phyloP scores from a whole-genome alignment of 2,113 vertebrate species.

The Hypanus sabinus region DNA sequence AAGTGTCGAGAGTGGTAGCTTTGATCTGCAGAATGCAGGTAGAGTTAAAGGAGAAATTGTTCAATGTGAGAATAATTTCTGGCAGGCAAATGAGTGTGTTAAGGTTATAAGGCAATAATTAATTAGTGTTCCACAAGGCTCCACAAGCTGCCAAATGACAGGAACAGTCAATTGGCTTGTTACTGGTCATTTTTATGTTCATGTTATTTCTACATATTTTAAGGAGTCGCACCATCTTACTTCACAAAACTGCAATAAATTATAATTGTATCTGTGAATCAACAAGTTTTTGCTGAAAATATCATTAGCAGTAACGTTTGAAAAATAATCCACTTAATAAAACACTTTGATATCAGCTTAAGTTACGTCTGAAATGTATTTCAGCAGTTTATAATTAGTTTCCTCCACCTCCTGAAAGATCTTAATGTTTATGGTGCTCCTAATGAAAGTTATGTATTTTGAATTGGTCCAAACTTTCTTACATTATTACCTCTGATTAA shows the following conservation, averaged over 20 bases:
- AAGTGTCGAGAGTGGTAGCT: too few relatives aligned
- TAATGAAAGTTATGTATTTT: conserved; percentile 50
- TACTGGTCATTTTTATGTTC: background rate
- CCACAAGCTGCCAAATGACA: background rate
- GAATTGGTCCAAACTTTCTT: conserved; percentile 50
- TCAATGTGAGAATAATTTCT: too few relatives aligned
- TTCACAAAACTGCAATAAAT: background rate
- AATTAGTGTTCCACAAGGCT: background rate
- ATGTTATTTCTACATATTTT: background rate
- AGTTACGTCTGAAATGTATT: conserved; percentile 45
- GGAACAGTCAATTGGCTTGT: background rate
- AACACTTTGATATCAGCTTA: conserved; percentile 41
- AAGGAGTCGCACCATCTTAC: background rate
- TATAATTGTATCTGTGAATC: background rate
- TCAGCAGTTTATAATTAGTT: conserved; percentile 46
- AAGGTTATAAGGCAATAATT: background rate
- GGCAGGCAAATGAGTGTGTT: too few relatives aligned
- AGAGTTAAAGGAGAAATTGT: too few relatives aligned
- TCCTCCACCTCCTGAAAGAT: conserved; percentile 45
- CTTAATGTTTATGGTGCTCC: conserved; percentile 52
- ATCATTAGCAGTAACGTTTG: background rate
- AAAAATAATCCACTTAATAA: conserved; percentile 8
- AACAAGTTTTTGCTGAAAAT: background rate
- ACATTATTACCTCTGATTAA: conserved; percentile 49
- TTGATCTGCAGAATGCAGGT: too few relatives aligned